These are phyloP conservation scores for Microctenopoma lineatum DNA, from an alignment of 2,797 vertebrate genomes.

Conservation along the genomic window DNA sequence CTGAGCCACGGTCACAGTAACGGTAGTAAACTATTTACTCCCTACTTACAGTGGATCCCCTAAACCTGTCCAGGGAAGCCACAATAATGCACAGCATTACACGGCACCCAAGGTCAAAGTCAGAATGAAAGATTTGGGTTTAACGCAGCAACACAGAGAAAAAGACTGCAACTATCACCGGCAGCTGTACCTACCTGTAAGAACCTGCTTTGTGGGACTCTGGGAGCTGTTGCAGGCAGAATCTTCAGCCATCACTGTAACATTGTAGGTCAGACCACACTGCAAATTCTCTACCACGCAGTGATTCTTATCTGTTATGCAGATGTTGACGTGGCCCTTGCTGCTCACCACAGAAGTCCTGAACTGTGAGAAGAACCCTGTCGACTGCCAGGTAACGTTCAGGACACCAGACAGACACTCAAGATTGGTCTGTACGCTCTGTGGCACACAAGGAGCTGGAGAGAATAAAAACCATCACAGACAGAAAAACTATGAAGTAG, in stretches of 20 bases:
- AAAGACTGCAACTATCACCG: not conserved
- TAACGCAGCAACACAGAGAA: not conserved
- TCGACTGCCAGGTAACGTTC: constrained; percentile 80
- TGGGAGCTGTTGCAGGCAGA: constrained; percentile 77
- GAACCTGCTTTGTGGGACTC: constrained; percentile 59
- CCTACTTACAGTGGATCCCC: no score
- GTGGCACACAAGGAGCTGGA: constrained; percentile 83
- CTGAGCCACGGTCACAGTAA: no score
- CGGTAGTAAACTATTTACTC: no score
- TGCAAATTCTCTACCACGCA: constrained; percentile 61
- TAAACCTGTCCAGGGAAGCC: no score
- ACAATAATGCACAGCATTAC: no score
- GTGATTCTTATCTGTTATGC: constrained; percentile 41
- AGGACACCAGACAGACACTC: constrained; percentile 76
- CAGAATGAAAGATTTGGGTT: no score
- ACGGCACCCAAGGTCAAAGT: no score
- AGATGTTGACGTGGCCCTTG: constrained; percentile 42
- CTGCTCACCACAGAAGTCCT: constrained; percentile 58
- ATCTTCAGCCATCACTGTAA: constrained; percentile 72
- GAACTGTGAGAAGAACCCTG: constrained; percentile 63
- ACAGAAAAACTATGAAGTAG: no score
- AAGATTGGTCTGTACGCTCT: constrained; percentile 61
- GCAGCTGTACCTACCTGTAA: constrained; percentile 68
- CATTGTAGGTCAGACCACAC: constrained; percentile 73
- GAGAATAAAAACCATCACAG: not conserved